phyloP scores from a whole-genome alignment of 2,797 vertebrate species.

The Megalops cyprinoides region DNA sequence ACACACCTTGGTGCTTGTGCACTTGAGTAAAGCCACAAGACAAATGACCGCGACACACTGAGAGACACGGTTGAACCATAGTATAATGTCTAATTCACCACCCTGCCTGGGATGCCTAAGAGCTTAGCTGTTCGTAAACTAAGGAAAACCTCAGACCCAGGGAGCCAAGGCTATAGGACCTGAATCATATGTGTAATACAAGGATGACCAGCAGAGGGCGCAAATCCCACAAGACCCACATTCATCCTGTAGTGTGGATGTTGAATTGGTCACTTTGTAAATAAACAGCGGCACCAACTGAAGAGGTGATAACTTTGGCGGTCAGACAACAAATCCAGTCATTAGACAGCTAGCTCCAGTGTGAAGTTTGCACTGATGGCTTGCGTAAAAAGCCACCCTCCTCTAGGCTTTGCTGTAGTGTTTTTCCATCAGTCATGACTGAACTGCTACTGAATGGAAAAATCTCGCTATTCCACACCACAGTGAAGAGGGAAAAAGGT shows the following conservation, averaged over 20 bases:
- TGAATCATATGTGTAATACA: not conserved
- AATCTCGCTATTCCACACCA: not conserved
- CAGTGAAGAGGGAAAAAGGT: not conserved
- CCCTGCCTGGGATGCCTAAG: not conserved
- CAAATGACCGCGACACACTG: too few relatives aligned
- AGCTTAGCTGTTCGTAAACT: not conserved
- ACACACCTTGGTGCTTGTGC: too few relatives aligned
- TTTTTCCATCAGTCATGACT: too few relatives aligned
- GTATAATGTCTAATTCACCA: not conserved
- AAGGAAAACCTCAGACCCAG: not conserved
- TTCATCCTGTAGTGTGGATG: not conserved
- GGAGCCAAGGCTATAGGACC: not conserved
- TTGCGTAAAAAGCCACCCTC: too few relatives aligned
- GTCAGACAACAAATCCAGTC: too few relatives aligned
- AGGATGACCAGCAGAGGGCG: not conserved
- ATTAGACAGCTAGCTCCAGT: too few relatives aligned
- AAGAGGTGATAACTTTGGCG: too few relatives aligned
- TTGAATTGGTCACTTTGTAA: too few relatives aligned
- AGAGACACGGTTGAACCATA: too few relatives aligned
- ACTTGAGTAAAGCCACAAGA: constrained; percentile 2
- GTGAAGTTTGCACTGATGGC: not conserved
- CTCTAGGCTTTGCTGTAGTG: too few relatives aligned
- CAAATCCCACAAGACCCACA: not conserved
- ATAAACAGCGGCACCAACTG: too few relatives aligned
- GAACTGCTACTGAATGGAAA: not conserved